Evolutionary conservation across 2,888 invertebrate species (phyloP).

Genomic region (Ophion ventricosus): DNA sequence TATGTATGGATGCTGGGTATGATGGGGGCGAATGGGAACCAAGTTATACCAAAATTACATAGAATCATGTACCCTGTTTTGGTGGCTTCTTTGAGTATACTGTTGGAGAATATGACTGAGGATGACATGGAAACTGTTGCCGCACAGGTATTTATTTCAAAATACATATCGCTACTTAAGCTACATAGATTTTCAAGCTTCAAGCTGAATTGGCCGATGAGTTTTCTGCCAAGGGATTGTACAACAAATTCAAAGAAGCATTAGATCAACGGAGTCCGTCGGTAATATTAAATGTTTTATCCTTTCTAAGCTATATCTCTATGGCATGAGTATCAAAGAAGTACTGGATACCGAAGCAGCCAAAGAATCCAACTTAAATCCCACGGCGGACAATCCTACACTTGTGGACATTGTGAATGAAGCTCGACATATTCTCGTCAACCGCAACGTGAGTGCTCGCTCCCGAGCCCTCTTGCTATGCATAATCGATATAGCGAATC

Average conservation of each 20-base stretch:
- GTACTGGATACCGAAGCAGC: conserved; percentile 63
- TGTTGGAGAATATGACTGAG: conserved; percentile 80
- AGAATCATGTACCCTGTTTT: conserved; percentile 76
- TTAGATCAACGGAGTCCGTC: background rate
- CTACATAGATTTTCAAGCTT: background rate
- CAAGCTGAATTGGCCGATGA: background rate
- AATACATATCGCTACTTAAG: background rate
- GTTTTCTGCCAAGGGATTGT: background rate
- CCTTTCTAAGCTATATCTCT: conserved; percentile 8
- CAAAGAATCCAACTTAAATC: conserved; percentile 36
- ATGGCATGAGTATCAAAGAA: background rate
- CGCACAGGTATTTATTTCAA: conserved; percentile 78
- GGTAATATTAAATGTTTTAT: background rate
- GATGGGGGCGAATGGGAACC: conserved; percentile 80
- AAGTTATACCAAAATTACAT: conserved; percentile 61
- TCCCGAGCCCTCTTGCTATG: conserved; percentile 82
- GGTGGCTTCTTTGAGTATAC: conserved; percentile 80
- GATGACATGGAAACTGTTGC: conserved; percentile 82
- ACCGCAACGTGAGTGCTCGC: conserved; percentile 77
- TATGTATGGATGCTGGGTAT: conserved; percentile 81
- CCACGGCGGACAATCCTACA: background rate
- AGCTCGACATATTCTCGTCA: conserved; percentile 78
- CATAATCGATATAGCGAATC: conserved; percentile 81
- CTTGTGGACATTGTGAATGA: conserved; percentile 79
- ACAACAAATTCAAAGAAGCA: background rate